These are phyloP conservation scores for Hesperia comma DNA, from an alignment of 2,888 invertebrate genomes.

Conservation along the genomic window DNA sequence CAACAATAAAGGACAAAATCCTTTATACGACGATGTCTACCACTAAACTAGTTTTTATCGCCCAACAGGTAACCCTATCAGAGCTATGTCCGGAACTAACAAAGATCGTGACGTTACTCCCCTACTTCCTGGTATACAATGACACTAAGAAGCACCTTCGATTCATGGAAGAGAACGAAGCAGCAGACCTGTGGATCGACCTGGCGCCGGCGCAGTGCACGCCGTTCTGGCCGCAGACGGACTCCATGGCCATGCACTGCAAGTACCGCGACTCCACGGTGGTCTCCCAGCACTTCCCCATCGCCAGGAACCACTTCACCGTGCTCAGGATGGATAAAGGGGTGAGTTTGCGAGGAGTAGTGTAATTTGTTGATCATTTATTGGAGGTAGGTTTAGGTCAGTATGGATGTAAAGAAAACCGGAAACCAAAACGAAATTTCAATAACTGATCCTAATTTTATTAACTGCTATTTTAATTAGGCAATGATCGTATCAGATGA, in stretches of 20 bases:
- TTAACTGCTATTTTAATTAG: too few species aligned
- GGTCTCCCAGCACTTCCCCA: constrained; percentile 90
- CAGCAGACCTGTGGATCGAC: constrained; percentile 93
- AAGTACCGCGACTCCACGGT: constrained; percentile 90
- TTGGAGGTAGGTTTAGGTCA: too few species aligned
- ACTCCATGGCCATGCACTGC: constrained; percentile 91
- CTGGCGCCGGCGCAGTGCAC: constrained; percentile 87
- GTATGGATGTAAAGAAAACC: too few species aligned
- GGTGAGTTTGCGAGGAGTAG: constrained; percentile 80
- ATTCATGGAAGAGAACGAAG: constrained; percentile 94
- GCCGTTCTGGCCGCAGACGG: constrained; percentile 92
- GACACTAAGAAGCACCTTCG: constrained; percentile 85
- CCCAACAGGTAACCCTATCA: constrained; percentile 85
- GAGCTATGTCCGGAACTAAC: constrained; percentile 89
- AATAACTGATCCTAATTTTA: too few species aligned
- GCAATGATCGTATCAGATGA: too few species aligned
- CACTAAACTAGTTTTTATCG: neutral
- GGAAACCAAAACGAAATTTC: too few species aligned
- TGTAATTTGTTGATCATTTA: too few species aligned
- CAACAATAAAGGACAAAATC: too few species aligned
- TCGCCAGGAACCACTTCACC: constrained; percentile 87
- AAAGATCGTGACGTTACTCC: constrained; percentile 90
- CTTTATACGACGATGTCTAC: too few species aligned
- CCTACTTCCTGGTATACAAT: constrained; percentile 91
- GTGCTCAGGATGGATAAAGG: constrained; percentile 93